Evolutionary conservation across 2,113 vertebrate genomes (phyloP).

Genomic region (Xyrauchen texanus): DNA sequence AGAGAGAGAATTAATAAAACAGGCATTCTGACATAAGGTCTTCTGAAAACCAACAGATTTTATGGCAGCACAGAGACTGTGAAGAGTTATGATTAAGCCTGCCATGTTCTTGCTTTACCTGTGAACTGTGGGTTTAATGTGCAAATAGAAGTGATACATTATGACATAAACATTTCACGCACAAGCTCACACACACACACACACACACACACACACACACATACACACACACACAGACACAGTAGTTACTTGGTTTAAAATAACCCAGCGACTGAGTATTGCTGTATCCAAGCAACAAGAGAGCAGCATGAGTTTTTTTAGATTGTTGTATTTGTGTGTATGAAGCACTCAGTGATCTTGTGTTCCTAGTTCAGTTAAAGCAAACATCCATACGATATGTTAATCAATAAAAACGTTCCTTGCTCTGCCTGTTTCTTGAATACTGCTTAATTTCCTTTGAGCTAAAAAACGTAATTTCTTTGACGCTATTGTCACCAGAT

Average conservation of each 20-base stretch:
- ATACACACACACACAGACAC: slow-evolving; percentile 24
- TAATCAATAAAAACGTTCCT: slow-evolving; percentile 7
- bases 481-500: too few relatives aligned
- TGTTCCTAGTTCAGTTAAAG: slow-evolving; percentile 26
- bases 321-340: slow-evolving; percentile 43
- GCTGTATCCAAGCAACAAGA: slow-evolving; percentile 55
- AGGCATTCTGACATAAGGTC: too few relatives aligned
- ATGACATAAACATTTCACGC: slow-evolving; percentile 16
- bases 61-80: neutral
- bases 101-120: neutral
- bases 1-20: too few relatives aligned
- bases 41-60: neutral
- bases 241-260: slow-evolving; percentile 49
- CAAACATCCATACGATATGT: slow-evolving; percentile 11
- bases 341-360: slow-evolving; percentile 41
- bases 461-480: too few relatives aligned
- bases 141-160: slow-evolving; percentile 19
- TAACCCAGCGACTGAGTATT: slow-evolving; percentile 41
- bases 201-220: slow-evolving; percentile 37
- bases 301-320: slow-evolving; percentile 31
- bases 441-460: neutral
- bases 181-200: slow-evolving; percentile 32
- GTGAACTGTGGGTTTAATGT: neutral
- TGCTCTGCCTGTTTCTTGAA: slow-evolving; percentile 3
- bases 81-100: neutral